These are phyloP conservation scores for Apis cerana DNA, from an alignment of 1,140 invertebrate genomes.

Conservation along the genomic window DNA sequence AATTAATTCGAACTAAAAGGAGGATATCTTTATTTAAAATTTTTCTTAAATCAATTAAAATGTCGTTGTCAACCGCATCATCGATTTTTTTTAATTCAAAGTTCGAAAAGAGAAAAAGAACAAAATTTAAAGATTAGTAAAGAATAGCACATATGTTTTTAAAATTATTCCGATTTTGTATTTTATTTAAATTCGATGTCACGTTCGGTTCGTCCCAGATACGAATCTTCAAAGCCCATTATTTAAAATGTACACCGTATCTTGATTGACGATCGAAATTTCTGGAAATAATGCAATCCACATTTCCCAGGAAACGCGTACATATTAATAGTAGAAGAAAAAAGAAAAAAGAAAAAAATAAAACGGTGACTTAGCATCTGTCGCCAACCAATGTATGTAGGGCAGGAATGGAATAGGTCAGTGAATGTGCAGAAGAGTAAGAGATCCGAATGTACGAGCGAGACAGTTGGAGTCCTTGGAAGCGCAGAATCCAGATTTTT, in stretches of 20 bases:
- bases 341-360: neutral
- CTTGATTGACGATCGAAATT: neutral
- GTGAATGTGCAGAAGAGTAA: neutral
- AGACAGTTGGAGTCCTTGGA: neutral
- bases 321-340: neutral
- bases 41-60: too few species aligned
- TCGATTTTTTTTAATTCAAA: too few species aligned
- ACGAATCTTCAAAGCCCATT: neutral
- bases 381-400: neutral
- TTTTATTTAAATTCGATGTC: neutral
- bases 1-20: too few species aligned
- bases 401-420: neutral
- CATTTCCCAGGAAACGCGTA: neutral
- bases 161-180: neutral
- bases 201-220: neutral
- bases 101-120: too few species aligned
- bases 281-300: neutral
- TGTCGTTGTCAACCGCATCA: too few species aligned
- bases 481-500: too few species aligned
- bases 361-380: neutral
- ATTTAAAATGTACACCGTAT: neutral
- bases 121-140: neutral
- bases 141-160: too few species aligned
- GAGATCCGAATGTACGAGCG: neutral
- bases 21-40: too few species aligned